These are phyloP conservation scores for Dipodomys merriami DNA, from an alignment of 2,113 vertebrate species.

Conservation along the genomic window DNA sequence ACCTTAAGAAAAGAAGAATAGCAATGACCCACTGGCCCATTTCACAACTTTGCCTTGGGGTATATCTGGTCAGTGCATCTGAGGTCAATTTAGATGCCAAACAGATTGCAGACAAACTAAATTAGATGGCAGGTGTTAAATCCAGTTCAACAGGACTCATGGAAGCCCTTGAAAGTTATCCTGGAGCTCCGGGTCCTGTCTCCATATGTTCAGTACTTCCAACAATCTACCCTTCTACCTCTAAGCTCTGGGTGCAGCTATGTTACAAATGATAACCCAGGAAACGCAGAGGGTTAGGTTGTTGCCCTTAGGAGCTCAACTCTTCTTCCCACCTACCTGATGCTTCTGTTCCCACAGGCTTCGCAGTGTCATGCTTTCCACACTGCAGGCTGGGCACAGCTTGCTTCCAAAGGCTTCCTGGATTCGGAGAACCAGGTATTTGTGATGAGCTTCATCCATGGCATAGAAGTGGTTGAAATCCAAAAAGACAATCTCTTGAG, in stretches of 20 bases:
- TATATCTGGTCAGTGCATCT: neutral
- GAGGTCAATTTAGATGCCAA: neutral
- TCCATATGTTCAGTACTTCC: neutral
- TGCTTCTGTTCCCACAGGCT: slow-evolving; percentile 93
- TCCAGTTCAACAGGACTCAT: neutral
- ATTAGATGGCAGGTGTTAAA: neutral
- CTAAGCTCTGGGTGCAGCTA: neutral
- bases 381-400: slow-evolving; percentile 89
- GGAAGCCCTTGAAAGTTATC: neutral
- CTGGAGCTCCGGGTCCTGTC: neutral
- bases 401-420: slow-evolving; percentile 92
- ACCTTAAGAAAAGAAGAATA: neutral
- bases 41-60: neutral
- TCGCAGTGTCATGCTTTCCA: slow-evolving; percentile 92
- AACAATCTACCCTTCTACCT: neutral
- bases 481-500: slow-evolving; percentile 92
- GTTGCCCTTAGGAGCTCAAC: neutral
- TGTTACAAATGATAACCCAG: neutral
- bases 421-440: slow-evolving; percentile 90
- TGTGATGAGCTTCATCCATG: slow-evolving; percentile 94
- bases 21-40: neutral
- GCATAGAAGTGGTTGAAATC: slow-evolving; percentile 99
- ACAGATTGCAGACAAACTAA: neutral
- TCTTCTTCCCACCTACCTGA: slow-evolving; percentile 87
- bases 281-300: neutral